Base-by-base conservation (phyloP, 2,888 invertebrate genomes). In the Dione juno region DNA sequence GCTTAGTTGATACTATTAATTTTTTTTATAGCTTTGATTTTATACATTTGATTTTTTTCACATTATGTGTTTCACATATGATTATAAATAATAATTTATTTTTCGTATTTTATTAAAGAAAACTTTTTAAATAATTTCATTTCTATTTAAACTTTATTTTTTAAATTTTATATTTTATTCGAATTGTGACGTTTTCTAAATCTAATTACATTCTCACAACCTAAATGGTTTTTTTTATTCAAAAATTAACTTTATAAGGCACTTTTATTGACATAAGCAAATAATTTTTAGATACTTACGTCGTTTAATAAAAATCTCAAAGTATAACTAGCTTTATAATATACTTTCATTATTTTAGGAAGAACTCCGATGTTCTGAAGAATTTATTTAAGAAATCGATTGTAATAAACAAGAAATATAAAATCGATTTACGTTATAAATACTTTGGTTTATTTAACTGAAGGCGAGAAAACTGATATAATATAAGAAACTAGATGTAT, bases 151-250 rank as follows among this genome's bases (percentile, higher is more conserved):
- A 19, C 1, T 45, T 61, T 5, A 16, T 10, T 35, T 28, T 45
- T 35, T 10, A 35, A 16, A 16, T 67, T 45, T 50, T 28, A 52
- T 11, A 59, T 16, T 57, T 57, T 8, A 57, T 57, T 54, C 80
- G 74, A 77, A 81, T 81, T 83, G 83, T 81, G 80, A 81, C 80
- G 77, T 69, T 63, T 72, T 72, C 75, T 71, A 69, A 69, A 72
- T 66, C 61, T 79, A 79, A 70, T 77, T 43, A 80, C 71, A 73
- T 75, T 78, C 82, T 88, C 88, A 87, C 88, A 88, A 88, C 87
- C 87, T 77, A 83, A 83, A 79, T 65, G 65, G 65, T 50, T 21
- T 63, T 45, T 43, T 61, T 53, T 40, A 28, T 28, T 37, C 78
- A 81, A 61, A 64, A 54, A 59, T 43, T 71, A 69, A 70, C 61